These are phyloP conservation scores for Asbolus verrucosus DNA, from an alignment of 1,140 invertebrate species.

Conservation along the genomic window DNA sequence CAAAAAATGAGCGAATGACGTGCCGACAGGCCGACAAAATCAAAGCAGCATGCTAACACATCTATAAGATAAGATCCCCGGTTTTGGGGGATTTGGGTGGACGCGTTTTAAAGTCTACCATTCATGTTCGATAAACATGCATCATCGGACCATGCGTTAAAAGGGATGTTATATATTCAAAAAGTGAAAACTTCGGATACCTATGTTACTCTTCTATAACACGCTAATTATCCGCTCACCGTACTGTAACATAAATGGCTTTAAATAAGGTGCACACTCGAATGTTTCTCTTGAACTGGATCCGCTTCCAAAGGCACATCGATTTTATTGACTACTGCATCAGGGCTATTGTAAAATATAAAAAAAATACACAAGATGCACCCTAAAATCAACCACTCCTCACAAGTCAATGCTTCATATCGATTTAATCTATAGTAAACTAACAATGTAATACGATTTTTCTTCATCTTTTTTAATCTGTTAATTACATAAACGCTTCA, in stretches of 20 bases:
- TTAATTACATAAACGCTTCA: slow-evolving; percentile 25
- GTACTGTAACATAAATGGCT: slow-evolving; percentile 44
- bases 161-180: slow-evolving; percentile 29
- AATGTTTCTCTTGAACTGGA: slow-evolving; percentile 35
- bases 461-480: too few species aligned
- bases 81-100: slow-evolving; percentile 11
- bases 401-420: slow-evolving; percentile 26
- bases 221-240: slow-evolving; percentile 42
- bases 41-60: slow-evolving; percentile 24
- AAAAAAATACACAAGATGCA: slow-evolving; percentile 31
- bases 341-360: slow-evolving; percentile 19
- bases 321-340: slow-evolving; percentile 37
- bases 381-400: slow-evolving; percentile 39
- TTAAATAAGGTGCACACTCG: slow-evolving; percentile 44
- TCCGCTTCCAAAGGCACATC: slow-evolving; percentile 30
- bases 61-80: slow-evolving; percentile 16
- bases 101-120: slow-evolving; percentile 37
- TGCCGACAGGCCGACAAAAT: slow-evolving; percentile 22
- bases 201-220: slow-evolving; percentile 43
- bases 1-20: slow-evolving; percentile 32
- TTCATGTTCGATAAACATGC: slow-evolving; percentile 40
- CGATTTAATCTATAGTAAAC: slow-evolving; percentile 11
- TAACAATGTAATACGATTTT: too few species aligned
- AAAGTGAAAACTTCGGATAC: slow-evolving; percentile 38
- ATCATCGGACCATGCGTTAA: slow-evolving; percentile 40